Evolutionary conservation across 2,113 vertebrate genomes (phyloP).

Genomic region (Verasper variegatus): DNA sequence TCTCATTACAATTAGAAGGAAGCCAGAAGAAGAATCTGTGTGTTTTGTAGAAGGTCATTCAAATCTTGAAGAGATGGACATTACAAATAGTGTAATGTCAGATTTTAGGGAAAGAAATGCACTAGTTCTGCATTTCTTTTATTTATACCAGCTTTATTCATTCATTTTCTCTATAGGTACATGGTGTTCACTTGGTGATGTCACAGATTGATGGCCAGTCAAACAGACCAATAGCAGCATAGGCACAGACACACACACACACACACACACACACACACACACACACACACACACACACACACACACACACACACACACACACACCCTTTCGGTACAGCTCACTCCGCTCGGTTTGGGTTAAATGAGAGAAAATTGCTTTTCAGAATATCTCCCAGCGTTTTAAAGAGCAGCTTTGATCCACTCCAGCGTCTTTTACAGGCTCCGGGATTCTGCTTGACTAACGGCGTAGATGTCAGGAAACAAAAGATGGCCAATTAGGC

Average conservation of each 20-base stretch:
- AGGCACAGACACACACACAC: slow-evolving; percentile 17
- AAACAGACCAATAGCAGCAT: slow-evolving; percentile 57
- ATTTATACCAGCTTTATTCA: slow-evolving; percentile 38
- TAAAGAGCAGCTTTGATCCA: slow-evolving; percentile 33
- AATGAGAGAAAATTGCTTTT: not conserved
- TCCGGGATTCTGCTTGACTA: slow-evolving; percentile 7
- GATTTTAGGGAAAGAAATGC: no score
- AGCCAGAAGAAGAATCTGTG: no score
- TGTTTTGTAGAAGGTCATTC: no score
- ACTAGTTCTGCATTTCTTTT: slow-evolving; percentile 21
- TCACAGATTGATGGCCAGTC: slow-evolving; percentile 38
- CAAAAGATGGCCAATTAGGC: slow-evolving; percentile 6
- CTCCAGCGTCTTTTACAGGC: slow-evolving; percentile 6
- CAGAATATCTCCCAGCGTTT: slow-evolving; percentile 2
- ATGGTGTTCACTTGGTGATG: slow-evolving; percentile 43
- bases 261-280: slow-evolving; percentile 16
- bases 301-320: slow-evolving; percentile 9
- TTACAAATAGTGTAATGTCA: no score
- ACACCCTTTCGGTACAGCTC: not conserved
- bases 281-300: no score
- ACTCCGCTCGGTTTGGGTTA: slow-evolving; percentile 9
- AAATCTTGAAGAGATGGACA: not conserved
- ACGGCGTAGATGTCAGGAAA: not conserved
- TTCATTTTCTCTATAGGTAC: slow-evolving; percentile 36
- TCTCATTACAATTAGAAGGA: no score